Conservation (phyloP, 1,140 invertebrate species). For the Achroia grisella region DNA sequence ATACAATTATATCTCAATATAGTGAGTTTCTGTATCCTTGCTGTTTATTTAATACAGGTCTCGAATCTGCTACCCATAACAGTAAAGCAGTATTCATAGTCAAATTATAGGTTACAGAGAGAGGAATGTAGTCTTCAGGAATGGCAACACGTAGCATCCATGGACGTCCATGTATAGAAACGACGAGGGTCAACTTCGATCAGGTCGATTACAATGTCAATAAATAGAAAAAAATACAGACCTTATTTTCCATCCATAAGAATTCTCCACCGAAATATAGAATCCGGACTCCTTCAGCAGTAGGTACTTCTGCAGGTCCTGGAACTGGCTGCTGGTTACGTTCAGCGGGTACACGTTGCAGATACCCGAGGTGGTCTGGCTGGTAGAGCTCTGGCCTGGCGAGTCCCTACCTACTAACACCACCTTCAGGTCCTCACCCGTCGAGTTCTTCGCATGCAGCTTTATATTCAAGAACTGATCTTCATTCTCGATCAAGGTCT, state of each 20-base stretch:
- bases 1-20: no score
- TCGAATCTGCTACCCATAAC: no score
- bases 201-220: no score
- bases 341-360: slow-evolving; percentile 19
- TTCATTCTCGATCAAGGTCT: slow-evolving; percentile 20
- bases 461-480: slow-evolving; percentile 39
- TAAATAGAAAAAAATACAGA: no score
- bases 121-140: no score
- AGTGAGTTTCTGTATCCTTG: no score
- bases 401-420: slow-evolving; percentile 28
- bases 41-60: no score
- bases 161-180: no score
- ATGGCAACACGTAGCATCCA: no score
- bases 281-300: slow-evolving; percentile 45
- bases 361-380: not conserved
- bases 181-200: no score
- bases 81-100: no score
- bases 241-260: slow-evolving; percentile 55
- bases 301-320: slow-evolving; percentile 43
- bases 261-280: slow-evolving; percentile 54
- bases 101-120: no score
- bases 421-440: slow-evolving; percentile 12
- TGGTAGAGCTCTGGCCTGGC: not conserved
- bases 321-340: slow-evolving; percentile 20
- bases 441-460: slow-evolving; percentile 15